phyloP scores from a whole-genome alignment of 1,140 invertebrate genomes.

The Drosophila subpulchrella region DNA sequence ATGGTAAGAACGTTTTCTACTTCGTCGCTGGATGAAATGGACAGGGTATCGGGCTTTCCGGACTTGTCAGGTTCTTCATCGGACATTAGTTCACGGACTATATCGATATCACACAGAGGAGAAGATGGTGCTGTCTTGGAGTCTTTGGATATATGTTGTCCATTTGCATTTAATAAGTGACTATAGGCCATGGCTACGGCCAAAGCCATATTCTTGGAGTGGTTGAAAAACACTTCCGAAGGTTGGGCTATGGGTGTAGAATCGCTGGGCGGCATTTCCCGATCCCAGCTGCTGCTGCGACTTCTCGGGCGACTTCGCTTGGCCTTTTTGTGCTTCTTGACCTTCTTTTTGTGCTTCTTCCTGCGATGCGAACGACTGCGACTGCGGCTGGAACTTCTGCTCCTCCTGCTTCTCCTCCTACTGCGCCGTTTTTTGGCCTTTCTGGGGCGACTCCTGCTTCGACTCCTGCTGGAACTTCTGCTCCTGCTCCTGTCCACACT shows the following conservation, averaged over 20 bases:
- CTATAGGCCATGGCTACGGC: slow-evolving; percentile 61
- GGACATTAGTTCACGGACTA: slow-evolving; percentile 61
- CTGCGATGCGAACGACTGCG: slow-evolving; percentile 18
- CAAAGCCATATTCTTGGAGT: slow-evolving; percentile 57
- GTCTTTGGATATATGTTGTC: background rate
- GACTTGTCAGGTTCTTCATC: slow-evolving; percentile 36
- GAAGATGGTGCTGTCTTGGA: slow-evolving; percentile 17
- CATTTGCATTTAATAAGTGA: slow-evolving; percentile 31
- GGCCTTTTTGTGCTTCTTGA: slow-evolving; percentile 36
- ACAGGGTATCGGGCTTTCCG: slow-evolving; percentile 2
- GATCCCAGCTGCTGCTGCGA: slow-evolving; percentile 20
- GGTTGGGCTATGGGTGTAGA: background rate
- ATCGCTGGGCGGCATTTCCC: background rate
- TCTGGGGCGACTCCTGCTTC: slow-evolving; percentile 10
- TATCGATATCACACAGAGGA: slow-evolving; percentile 61
- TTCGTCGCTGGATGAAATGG: slow-evolving; percentile 47
- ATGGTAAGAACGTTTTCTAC: slow-evolving; percentile 44
- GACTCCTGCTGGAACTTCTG: slow-evolving; percentile 19
- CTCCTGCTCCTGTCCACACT: background rate
- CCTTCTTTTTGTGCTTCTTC: slow-evolving; percentile 36
- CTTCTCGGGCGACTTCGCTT: slow-evolving; percentile 1
- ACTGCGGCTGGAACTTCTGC: slow-evolving; percentile 25
- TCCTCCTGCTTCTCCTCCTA: slow-evolving; percentile 4
- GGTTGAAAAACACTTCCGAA: slow-evolving; percentile 26
- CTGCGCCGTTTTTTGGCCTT: slow-evolving; percentile 12